phyloP scores from a whole-genome alignment of 2,797 vertebrate genomes.

The Xiphorhynchus erythropygius region DNA sequence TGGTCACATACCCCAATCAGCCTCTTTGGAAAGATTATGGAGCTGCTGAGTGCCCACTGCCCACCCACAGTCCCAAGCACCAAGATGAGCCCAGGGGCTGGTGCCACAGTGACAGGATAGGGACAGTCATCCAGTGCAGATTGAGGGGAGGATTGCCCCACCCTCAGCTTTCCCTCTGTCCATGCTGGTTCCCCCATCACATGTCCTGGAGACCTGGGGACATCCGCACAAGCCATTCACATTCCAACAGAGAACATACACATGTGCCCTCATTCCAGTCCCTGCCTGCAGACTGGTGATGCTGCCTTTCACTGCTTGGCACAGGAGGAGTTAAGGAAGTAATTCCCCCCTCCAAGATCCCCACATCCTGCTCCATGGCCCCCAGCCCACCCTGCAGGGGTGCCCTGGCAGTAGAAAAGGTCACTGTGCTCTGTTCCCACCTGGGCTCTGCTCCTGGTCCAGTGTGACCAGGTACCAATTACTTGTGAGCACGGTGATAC shows the following conservation, averaged over 20 bases:
- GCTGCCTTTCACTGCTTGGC: not conserved
- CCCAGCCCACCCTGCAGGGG: not conserved
- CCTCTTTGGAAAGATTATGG: not conserved
- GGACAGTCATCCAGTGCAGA: not conserved
- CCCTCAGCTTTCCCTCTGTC: fast-evolving
- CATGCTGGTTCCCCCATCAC: not conserved
- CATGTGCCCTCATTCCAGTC: fast-evolving
- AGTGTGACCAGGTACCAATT: not conserved
- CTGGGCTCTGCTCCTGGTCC: not conserved
- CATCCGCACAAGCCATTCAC: not conserved
- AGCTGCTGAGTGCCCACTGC: not conserved
- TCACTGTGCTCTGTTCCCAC: not conserved
- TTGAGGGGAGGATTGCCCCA: not conserved
- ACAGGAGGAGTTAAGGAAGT: not conserved
- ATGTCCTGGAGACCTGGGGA: not conserved
- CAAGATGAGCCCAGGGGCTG: not conserved
- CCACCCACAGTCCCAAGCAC: not conserved
- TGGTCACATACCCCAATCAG: not conserved
- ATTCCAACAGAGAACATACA: not conserved
- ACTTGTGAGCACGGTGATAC: not conserved
- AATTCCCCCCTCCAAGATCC: fast-evolving
- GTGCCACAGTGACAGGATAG: not conserved
- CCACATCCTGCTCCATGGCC: not conserved
- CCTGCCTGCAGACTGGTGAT: not conserved
- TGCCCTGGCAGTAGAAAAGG: not conserved